A percentile compares a stretch with the other conserved stretches of the same genome.
Conservation (phyloP, 2,797 vertebrate genomes). For the Aplochiton taeniatus region DNA sequence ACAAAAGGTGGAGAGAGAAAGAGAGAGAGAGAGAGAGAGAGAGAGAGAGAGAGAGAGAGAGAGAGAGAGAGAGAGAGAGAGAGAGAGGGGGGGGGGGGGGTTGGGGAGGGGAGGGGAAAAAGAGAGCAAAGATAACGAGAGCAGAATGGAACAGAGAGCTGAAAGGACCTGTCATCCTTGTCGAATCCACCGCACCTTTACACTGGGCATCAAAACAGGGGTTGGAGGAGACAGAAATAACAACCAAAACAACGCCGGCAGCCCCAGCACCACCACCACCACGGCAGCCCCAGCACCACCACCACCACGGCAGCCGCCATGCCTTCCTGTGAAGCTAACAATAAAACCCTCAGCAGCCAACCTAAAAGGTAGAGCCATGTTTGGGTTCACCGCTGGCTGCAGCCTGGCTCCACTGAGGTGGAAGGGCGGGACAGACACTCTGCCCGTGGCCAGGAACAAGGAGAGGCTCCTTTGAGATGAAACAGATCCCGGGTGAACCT, state of each 20-base stretch:
- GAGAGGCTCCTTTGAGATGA: too few species aligned
- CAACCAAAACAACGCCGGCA: constrained; percentile 50
- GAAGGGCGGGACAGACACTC: too few species aligned
- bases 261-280: constrained; percentile 25
- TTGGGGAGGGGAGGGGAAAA: background rate
- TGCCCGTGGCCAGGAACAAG: too few species aligned
- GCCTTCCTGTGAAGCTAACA: constrained; percentile 18
- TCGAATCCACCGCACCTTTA: constrained; percentile 59
- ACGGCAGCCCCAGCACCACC: constrained; percentile 41
- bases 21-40: constrained; percentile 15
- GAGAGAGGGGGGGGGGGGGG: constrained; percentile 10
- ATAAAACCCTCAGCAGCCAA: too few species aligned
- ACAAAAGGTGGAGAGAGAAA: background rate
- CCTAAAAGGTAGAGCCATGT: too few species aligned
- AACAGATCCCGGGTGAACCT: too few species aligned
- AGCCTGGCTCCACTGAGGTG: too few species aligned
- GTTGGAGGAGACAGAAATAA: constrained; percentile 45
- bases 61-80: background rate
- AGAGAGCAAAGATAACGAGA: background rate
- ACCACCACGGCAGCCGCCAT: constrained; percentile 28
- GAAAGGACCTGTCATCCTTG: constrained; percentile 61
- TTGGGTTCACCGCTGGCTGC: too few species aligned
- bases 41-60: background rate
- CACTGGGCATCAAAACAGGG: constrained; percentile 54
- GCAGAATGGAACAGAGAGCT: constrained; percentile 29